phyloP scores from a whole-genome alignment of 2,888 invertebrate species.

The Drosophila rubida region DNA sequence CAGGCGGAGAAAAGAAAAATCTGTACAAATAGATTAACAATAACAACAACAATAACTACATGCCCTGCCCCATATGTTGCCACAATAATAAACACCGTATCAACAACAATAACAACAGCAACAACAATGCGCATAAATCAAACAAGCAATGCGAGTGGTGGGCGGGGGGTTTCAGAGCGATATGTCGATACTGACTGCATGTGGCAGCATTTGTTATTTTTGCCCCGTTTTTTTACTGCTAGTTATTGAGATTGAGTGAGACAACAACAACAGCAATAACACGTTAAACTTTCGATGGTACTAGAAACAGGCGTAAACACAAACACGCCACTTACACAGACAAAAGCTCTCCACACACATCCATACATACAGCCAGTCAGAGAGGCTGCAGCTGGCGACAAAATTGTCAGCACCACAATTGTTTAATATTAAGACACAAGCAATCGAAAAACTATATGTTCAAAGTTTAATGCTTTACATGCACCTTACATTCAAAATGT shows the following conservation, averaged over 20 bases:
- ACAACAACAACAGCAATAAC: conserved; percentile 46
- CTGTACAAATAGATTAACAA: conserved; percentile 76
- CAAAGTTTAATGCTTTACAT: not conserved
- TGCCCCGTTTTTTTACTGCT: conserved; percentile 29
- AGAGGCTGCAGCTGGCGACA: conserved; percentile 35
- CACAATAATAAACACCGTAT: conserved; percentile 70
- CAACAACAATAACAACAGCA: conserved; percentile 45
- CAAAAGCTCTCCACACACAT: conserved; percentile 11
- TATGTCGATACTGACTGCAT: conserved; percentile 47
- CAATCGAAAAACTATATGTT: not conserved
- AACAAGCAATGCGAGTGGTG: conserved; percentile 38
- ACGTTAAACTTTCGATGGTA: conserved; percentile 50
- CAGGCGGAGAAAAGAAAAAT: conserved; percentile 43
- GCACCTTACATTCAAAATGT: not conserved
- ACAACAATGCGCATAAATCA: conserved; percentile 62
- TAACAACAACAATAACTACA: conserved; percentile 64
- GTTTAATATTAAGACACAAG: not conserved
- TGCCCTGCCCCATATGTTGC: conserved; percentile 64
- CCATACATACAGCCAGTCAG: conserved; percentile 7
- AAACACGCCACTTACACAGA: conserved; percentile 45
- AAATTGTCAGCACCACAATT: conserved; percentile 9
- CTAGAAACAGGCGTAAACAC: conserved; percentile 56
- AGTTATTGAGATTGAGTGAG: conserved; percentile 60
- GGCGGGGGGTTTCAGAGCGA: not conserved
- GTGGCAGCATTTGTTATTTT: conserved; percentile 66